Evolutionary conservation across 2,888 invertebrate species (phyloP).

Genomic region (Sphecodes monilicornis): DNA sequence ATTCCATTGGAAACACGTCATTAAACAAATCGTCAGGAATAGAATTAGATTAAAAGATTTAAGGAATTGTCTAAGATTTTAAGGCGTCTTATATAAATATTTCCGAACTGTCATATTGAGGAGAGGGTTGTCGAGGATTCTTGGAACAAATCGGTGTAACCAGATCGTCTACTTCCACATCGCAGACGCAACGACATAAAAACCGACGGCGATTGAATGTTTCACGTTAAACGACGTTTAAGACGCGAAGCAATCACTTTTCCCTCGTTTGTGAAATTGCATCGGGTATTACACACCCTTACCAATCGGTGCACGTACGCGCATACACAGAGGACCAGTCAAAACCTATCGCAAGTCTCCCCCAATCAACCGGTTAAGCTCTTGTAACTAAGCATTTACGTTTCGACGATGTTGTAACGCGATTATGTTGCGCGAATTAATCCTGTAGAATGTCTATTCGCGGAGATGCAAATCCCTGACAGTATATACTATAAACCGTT

Average conservation of each 20-base stretch:
- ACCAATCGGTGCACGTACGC: slow-evolving; percentile 9
- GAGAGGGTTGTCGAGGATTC: too few relatives aligned
- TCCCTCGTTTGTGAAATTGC: slow-evolving; percentile 15
- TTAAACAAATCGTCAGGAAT: too few relatives aligned
- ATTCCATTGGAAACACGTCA: too few relatives aligned
- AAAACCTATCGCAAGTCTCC: slow-evolving; percentile 37
- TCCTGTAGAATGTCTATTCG: slow-evolving; percentile 55
- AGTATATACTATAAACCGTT: slow-evolving; percentile 28
- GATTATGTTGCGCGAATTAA: slow-evolving; percentile 58
- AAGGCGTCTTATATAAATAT: too few relatives aligned
- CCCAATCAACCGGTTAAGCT: slow-evolving; percentile 53
- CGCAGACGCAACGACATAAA: background rate
- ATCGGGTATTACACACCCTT: slow-evolving; percentile 11
- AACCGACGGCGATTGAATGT: background rate
- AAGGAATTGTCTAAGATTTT: too few relatives aligned
- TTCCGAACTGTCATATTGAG: too few relatives aligned
- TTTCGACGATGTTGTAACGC: slow-evolving; percentile 52
- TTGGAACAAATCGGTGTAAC: background rate
- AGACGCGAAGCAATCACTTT: slow-evolving; percentile 16
- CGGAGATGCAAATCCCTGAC: slow-evolving; percentile 41
- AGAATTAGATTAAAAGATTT: too few relatives aligned
- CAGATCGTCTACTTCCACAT: background rate
- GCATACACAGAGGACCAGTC: slow-evolving; percentile 11
- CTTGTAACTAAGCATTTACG: slow-evolving; percentile 61
- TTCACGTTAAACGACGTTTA: slow-evolving; percentile 1